phyloP scores from a whole-genome alignment of 2,888 invertebrate genomes.

The Marasmarcha lunaedactyla region DNA sequence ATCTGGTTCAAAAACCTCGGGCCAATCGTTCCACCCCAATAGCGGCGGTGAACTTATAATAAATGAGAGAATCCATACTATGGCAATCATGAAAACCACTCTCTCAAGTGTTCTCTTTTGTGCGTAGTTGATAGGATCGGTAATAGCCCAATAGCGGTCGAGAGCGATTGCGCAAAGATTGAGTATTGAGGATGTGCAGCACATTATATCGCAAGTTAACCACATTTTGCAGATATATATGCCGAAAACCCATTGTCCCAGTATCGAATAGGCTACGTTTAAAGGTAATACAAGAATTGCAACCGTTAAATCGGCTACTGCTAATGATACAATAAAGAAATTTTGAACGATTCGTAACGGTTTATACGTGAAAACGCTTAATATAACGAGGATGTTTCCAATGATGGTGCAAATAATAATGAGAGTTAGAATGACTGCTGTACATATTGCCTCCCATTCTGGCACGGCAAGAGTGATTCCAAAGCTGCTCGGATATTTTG shows the following conservation, averaged over 20 bases:
- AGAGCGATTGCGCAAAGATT: constrained; percentile 94
- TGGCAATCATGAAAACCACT: constrained; percentile 86
- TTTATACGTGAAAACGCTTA: constrained; percentile 95
- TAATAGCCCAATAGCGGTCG: constrained; percentile 95
- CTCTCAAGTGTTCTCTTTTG: constrained; percentile 90
- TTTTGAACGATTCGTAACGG: constrained; percentile 94
- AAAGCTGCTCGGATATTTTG: constrained; percentile 73
- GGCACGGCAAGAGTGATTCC: constrained; percentile 83
- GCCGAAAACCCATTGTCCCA: constrained; percentile 94
- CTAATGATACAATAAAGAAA: constrained; percentile 95
- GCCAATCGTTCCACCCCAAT: constrained; percentile 96
- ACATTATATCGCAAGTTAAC: constrained; percentile 95
- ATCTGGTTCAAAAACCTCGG: constrained; percentile 80
- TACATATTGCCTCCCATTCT: constrained; percentile 86
- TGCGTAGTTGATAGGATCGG: constrained; percentile 94
- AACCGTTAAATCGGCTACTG: constrained; percentile 93
- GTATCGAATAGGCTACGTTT: constrained; percentile 91
- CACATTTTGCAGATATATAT: constrained; percentile 94
- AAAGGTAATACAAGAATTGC: constrained; percentile 92
- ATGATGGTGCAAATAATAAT: constrained; percentile 91
- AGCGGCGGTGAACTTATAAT: constrained; percentile 91
- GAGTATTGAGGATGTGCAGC: constrained; percentile 95
- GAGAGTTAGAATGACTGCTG: constrained; percentile 83
- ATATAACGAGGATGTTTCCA: constrained; percentile 92
- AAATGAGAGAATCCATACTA: constrained; percentile 88